Conservation (phyloP, 2,797 vertebrate species). For the Glossophaga mutica region DNA sequence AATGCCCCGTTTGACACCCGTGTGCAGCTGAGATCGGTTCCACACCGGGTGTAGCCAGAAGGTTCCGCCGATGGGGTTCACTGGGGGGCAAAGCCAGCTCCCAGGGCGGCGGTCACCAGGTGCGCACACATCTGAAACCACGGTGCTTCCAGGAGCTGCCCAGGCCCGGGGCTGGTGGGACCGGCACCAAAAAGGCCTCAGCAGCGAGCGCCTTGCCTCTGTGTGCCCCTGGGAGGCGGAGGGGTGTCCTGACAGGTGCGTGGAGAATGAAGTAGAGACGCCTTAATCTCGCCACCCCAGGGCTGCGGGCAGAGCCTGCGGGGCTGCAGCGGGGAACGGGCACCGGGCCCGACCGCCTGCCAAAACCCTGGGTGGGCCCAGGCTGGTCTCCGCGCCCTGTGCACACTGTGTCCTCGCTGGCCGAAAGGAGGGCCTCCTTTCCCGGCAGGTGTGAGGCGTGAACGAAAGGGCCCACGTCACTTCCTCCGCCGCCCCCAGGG, state of each 20-base stretch:
- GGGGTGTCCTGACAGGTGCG: neutral
- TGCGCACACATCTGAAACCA: neutral
- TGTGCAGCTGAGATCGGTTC: neutral
- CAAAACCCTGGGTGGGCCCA: neutral
- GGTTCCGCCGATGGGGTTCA: rapidly evolving
- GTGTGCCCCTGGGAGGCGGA: neutral
- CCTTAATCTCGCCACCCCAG: too few relatives aligned
- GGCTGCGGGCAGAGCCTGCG: too few relatives aligned
- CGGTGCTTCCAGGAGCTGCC: neutral
- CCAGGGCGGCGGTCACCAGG: neutral
- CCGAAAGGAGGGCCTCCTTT: neutral
- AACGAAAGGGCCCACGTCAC: rapidly evolving
- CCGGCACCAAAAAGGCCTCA: neutral
- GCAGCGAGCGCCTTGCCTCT: neutral
- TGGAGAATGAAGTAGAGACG: neutral
- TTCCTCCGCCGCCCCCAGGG: neutral
- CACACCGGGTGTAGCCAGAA: rapidly evolving
- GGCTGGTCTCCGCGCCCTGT: neutral
- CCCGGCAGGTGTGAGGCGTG: neutral
- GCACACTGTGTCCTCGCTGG: neutral
- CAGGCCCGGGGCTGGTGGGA: neutral
- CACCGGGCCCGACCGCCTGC: neutral
- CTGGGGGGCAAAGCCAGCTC: neutral
- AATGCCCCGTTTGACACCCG: rapidly evolving
- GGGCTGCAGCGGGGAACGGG: neutral